Evolutionary conservation across 2,113 vertebrate species (phyloP).

Genomic region (Rhinogobius similis): DNA sequence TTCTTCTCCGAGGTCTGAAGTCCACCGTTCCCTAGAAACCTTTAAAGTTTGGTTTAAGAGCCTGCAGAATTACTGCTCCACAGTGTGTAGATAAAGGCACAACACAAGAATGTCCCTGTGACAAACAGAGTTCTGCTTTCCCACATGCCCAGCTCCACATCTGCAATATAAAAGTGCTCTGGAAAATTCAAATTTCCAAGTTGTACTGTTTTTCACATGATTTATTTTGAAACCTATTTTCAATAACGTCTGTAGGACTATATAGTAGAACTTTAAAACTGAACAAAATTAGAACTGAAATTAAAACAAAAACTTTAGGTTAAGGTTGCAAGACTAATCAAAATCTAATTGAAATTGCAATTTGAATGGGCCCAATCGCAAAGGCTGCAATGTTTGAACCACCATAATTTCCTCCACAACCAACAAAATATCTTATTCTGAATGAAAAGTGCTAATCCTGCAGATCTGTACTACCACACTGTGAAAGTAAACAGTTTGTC

Average conservation of each 20-base stretch:
- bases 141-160: constrained; percentile 49
- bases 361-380: no score
- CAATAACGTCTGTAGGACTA: background rate
- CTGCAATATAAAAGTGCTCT: background rate
- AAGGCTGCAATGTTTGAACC: no score
- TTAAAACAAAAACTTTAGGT: constrained; percentile 6
- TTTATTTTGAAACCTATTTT: background rate
- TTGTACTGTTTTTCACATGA: background rate
- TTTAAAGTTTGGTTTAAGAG: constrained; percentile 76
- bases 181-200: background rate
- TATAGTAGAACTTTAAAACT: no score
- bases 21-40: constrained; percentile 81
- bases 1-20: constrained; percentile 72
- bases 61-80: constrained; percentile 76
- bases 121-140: constrained; percentile 62
- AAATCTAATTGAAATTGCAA: no score
- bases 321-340: no score
- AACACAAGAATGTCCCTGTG: constrained; percentile 76
- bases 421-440: no score
- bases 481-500: no score
- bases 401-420: no score
- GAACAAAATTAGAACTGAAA: background rate
- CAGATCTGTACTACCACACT: no score
- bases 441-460: no score
- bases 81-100: constrained; percentile 78